phyloP scores from a whole-genome alignment of 2,888 invertebrate genomes.

The Dascillus cervinus region DNA sequence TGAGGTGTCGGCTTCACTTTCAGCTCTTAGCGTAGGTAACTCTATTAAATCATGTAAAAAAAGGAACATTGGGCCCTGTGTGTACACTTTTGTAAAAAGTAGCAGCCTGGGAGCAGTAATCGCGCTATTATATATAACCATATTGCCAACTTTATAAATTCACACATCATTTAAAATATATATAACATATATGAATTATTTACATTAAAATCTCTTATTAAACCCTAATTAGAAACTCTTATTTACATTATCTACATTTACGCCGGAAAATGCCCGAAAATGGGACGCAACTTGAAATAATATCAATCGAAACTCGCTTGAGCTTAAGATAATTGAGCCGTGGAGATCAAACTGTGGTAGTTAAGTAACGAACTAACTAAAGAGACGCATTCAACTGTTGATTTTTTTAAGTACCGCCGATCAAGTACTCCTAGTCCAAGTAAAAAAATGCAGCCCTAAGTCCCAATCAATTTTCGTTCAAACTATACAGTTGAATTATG shows the following conservation, averaged over 20 bases:
- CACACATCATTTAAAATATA: conserved; percentile 39
- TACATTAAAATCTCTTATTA: conserved; percentile 20
- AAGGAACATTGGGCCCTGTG: conserved; percentile 12
- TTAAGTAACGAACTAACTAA: conserved; percentile 11
- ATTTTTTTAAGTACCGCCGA: too few relatives aligned
- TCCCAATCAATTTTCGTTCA: too few relatives aligned
- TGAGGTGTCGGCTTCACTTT: neutral
- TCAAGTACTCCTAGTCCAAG: too few relatives aligned
- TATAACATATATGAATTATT: conserved; percentile 24
- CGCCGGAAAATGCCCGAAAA: conserved; percentile 37
- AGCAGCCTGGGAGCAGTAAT: conserved; percentile 29
- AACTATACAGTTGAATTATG: too few relatives aligned
- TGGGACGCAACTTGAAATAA: conserved; percentile 33
- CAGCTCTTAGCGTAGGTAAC: conserved; percentile 13
- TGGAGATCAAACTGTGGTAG: conserved; percentile 33
- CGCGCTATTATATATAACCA: conserved; percentile 31
- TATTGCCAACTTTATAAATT: conserved; percentile 40
- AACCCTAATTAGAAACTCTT: conserved; percentile 37
- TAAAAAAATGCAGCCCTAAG: too few relatives aligned
- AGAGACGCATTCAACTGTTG: too few relatives aligned
- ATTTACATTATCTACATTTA: conserved; percentile 40
- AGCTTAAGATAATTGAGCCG: conserved; percentile 33
- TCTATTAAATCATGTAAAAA: conserved; percentile 8
- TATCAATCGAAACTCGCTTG: conserved; percentile 21
- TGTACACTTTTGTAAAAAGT: conserved; percentile 2